phyloP scores from a whole-genome alignment of 2,888 invertebrate genomes.

The Nephrotoma guestfalica region DNA sequence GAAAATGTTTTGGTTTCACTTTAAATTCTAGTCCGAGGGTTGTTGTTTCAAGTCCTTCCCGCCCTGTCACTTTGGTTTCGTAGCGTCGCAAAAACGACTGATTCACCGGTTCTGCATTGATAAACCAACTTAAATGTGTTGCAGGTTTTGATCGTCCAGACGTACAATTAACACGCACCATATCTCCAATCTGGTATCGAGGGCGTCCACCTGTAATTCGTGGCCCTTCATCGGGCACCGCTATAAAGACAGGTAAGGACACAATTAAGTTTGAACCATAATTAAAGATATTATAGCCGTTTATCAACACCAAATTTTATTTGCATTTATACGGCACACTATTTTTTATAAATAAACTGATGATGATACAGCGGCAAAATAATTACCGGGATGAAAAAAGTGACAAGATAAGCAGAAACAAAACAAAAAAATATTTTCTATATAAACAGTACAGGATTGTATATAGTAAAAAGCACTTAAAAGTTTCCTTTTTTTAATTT shows the following conservation, averaged over 20 bases:
- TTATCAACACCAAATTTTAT: background rate
- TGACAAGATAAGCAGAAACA: background rate
- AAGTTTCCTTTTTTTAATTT: background rate
- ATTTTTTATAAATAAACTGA: background rate
- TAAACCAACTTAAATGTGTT: constrained; percentile 71
- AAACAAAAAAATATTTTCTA: background rate
- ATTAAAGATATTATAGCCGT: background rate
- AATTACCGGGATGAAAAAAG: background rate
- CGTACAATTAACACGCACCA: constrained; percentile 71
- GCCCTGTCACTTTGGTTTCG: constrained; percentile 37
- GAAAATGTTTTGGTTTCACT: constrained; percentile 67
- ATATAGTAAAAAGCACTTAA: background rate
- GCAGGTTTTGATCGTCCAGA: constrained; percentile 71
- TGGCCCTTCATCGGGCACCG: constrained; percentile 68
- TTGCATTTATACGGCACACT: background rate
- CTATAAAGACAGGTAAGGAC: constrained; percentile 29
- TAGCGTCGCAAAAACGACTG: constrained; percentile 37
- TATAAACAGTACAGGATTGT: background rate
- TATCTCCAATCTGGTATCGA: constrained; percentile 69
- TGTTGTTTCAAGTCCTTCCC: constrained; percentile 57
- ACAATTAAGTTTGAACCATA: background rate
- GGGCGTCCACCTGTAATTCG: constrained; percentile 64
- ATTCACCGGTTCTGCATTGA: constrained; percentile 66
- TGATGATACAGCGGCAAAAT: background rate
- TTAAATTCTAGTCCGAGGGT: constrained; percentile 65